Percentiles rank a stretch among this genome's conserved stretches.
These are phyloP conservation scores for Trididemnum miniatum DNA, from an alignment of 23 tunicate genomes.

Conservation along the genomic window DNA sequence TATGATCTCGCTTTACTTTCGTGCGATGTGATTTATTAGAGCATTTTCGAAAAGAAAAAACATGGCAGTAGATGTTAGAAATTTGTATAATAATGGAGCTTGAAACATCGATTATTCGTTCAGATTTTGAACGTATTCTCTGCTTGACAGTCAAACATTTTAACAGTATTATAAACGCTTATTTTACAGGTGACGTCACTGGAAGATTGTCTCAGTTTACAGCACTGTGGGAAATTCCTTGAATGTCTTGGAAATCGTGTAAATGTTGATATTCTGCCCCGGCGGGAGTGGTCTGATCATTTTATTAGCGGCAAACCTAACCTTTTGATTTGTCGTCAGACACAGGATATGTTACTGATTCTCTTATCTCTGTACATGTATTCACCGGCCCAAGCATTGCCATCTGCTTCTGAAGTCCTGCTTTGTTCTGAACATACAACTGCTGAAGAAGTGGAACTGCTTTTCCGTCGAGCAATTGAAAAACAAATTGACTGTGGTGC, in stretches of 20 bases:
- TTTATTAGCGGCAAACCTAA: slow-evolving; percentile 40
- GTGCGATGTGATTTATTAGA: too few species aligned
- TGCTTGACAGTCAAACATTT: too few species aligned
- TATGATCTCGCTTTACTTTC: too few species aligned
- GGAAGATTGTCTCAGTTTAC: slow-evolving; percentile 33
- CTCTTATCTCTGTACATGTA: slow-evolving; percentile 47
- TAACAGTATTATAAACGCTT: too few species aligned
- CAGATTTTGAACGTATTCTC: too few species aligned
- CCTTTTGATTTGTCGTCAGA: slow-evolving; percentile 38
- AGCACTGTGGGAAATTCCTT: slow-evolving; percentile 23
- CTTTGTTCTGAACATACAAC: slow-evolving; percentile 50
- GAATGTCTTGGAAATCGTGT: not conserved
- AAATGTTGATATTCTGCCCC: not conserved
- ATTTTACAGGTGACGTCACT: slow-evolving; percentile 29
- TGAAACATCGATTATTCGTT: too few species aligned
- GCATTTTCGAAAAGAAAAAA: too few species aligned
- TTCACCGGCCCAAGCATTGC: slow-evolving; percentile 26
- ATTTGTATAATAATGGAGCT: too few species aligned
- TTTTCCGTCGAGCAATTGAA: slow-evolving; percentile 52
- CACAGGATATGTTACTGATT: slow-evolving; percentile 19
- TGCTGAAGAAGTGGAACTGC: slow-evolving; percentile 55
- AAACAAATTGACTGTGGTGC: not conserved
- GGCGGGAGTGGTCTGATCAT: not conserved
- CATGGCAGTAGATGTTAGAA: too few species aligned
- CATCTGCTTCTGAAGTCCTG: slow-evolving; percentile 47